Percentiles rank a stretch among this genome's conserved stretches.
phyloP scores from a whole-genome alignment of 2,113 vertebrate genomes.

The Pygathrix nemaeus region DNA sequence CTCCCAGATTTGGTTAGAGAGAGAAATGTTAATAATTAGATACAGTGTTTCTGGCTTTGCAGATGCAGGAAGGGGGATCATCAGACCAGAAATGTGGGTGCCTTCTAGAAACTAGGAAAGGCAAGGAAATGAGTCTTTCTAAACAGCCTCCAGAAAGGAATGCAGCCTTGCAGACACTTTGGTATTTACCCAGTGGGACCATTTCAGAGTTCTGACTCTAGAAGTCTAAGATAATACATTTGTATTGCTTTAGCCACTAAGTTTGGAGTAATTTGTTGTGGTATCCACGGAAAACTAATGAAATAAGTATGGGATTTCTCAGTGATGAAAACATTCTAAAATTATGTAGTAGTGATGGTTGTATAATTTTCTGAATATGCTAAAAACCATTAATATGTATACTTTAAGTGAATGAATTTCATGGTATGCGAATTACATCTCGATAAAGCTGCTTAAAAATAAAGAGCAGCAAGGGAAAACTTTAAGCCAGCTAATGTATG shows the following conservation, averaged over 20 bases:
- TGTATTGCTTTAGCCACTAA: not conserved
- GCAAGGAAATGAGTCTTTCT: not conserved
- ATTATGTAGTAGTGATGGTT: not conserved
- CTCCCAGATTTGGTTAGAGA: not conserved
- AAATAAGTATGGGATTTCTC: not conserved
- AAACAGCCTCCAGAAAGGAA: not conserved
- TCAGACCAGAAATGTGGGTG: not conserved
- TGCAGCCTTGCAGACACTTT: not conserved
- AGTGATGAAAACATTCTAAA: not conserved
- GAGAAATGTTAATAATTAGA: not conserved
- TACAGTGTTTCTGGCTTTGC: not conserved
- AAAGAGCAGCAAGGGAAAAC: not conserved
- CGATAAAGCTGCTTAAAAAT: not conserved
- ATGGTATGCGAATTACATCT: not conserved
- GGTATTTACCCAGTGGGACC: not conserved
- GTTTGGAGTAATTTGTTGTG: not conserved
- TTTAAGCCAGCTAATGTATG: not conserved
- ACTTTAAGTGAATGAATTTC: not conserved
- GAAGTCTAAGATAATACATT: not conserved
- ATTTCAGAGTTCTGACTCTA: not conserved
- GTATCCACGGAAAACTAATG: not conserved
- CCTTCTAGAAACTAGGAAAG: not conserved
- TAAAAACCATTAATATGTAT: not conserved
- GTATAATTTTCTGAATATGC: not conserved
- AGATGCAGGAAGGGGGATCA: not conserved